These are phyloP conservation scores for Lasius platythorax DNA, from an alignment of 2,888 invertebrate genomes.

Conservation along the genomic window DNA sequence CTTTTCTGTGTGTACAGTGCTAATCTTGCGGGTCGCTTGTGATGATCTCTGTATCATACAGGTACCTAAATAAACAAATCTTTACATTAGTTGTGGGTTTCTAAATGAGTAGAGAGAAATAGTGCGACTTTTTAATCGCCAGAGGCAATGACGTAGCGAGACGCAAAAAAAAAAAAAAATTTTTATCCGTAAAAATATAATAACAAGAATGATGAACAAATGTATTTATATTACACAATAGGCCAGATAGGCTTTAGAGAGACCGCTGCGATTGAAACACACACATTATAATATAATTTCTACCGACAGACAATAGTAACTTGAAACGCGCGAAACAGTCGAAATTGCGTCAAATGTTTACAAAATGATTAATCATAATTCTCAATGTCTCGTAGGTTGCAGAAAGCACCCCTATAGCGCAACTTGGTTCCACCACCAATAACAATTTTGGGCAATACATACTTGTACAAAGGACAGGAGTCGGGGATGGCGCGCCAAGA, in stretches of 20 bases:
- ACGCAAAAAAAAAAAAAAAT: not conserved
- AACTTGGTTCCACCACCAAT: slow-evolving; percentile 82
- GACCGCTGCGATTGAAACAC: slow-evolving; percentile 11
- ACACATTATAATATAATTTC: slow-evolving; percentile 18
- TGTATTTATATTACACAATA: not conserved
- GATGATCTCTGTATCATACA: slow-evolving; percentile 76
- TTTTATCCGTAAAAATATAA: slow-evolving; percentile 7
- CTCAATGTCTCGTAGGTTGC: slow-evolving; percentile 74
- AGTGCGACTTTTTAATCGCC: slow-evolving; percentile 47
- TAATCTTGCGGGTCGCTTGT: slow-evolving; percentile 74
- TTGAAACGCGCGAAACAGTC: not conserved
- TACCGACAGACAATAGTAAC: slow-evolving; percentile 12
- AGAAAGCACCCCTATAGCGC: slow-evolving; percentile 81
- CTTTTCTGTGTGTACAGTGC: slow-evolving; percentile 76
- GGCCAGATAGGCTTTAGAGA: not conserved
- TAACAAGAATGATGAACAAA: slow-evolving; percentile 10
- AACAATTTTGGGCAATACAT: slow-evolving; percentile 93
- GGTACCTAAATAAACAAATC: slow-evolving; percentile 72
- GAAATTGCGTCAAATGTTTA: slow-evolving; percentile 1
- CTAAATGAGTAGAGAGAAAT: slow-evolving; percentile 56
- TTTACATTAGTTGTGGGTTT: slow-evolving; percentile 68
- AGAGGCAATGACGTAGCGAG: slow-evolving; percentile 18
- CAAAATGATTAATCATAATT: not conserved
- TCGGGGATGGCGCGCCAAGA: slow-evolving; percentile 90
- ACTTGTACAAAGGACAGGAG: slow-evolving; percentile 91